Percentiles rank a stretch among this genome's conserved stretches.
phyloP scores from a whole-genome alignment of 2,888 invertebrate species.

The Agrilus biguttatus region DNA sequence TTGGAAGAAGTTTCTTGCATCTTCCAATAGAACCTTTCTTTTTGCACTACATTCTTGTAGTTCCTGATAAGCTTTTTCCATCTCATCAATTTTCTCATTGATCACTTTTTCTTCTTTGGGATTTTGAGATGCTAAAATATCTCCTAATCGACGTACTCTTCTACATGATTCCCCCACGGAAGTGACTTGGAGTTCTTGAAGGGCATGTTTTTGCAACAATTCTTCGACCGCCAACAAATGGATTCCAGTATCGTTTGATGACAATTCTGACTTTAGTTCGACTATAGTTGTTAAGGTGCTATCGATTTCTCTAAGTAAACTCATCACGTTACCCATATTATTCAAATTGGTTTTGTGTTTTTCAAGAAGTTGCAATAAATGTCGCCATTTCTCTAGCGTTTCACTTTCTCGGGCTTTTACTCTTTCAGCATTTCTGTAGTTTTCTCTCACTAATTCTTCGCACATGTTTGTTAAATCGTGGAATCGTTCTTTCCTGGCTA shows the following conservation, averaged over 20 bases:
- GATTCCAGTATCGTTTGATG: constrained; percentile 79
- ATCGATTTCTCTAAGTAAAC: constrained; percentile 80
- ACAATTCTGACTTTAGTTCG: constrained; percentile 62
- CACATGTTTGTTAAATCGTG: constrained; percentile 89
- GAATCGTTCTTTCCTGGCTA: constrained; percentile 86
- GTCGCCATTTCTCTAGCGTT: constrained; percentile 76
- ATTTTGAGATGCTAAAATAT: constrained; percentile 31
- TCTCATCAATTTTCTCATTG: constrained; percentile 55
- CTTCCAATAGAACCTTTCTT: constrained; percentile 73
- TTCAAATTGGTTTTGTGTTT: constrained; percentile 64
- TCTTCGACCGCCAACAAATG: constrained; percentile 93
- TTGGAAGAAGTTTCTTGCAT: constrained; percentile 86
- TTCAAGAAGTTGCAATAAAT: constrained; percentile 71
- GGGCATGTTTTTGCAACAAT: constrained; percentile 80
- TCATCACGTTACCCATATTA: constrained; percentile 73
- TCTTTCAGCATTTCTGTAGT: constrained; percentile 77
- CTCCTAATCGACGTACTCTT: constrained; percentile 55
- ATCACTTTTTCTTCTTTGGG: constrained; percentile 44
- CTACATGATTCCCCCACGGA: constrained; percentile 76
- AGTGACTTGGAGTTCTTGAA: constrained; percentile 83
- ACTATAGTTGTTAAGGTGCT: constrained; percentile 71
- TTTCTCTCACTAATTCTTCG: constrained; percentile 77
- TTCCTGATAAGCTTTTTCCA: constrained; percentile 60
- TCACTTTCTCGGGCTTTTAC: constrained; percentile 47
- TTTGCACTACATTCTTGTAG: constrained; percentile 55